phyloP scores from a whole-genome alignment of 2,888 invertebrate species.

The Drosophila parthenogenetica region DNA sequence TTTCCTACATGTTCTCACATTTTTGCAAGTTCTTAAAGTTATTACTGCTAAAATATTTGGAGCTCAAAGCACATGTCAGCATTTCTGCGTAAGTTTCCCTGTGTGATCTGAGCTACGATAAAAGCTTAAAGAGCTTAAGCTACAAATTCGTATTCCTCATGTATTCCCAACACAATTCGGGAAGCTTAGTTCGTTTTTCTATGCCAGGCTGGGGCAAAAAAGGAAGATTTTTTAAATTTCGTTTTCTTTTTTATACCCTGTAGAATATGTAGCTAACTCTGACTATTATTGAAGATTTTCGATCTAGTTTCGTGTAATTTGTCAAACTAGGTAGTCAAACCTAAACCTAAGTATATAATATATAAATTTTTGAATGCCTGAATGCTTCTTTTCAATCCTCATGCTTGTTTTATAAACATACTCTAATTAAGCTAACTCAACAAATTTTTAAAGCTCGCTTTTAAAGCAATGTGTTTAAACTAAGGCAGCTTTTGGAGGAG shows the following conservation, averaged over 20 bases:
- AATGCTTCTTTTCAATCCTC: no score
- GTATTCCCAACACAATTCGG: conserved; percentile 12
- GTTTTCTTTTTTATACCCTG: conserved; percentile 17
- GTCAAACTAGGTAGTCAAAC: no score
- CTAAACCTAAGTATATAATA: no score
- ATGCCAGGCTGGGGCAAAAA: not conserved
- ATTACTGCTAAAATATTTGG: not conserved
- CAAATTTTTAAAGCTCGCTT: not conserved
- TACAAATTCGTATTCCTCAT: not conserved
- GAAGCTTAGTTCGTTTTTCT: conserved; percentile 3
- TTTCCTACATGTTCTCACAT: no score
- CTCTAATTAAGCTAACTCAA: no score
- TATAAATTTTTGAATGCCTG: no score
- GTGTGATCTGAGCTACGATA: not conserved
- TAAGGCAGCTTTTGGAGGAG: not conserved
- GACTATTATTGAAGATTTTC: no score
- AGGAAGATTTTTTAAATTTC: not conserved
- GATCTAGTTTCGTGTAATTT: no score
- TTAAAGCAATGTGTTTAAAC: not conserved
- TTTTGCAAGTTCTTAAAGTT: not conserved
- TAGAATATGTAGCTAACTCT: not conserved
- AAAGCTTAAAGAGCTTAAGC: conserved; percentile 8
- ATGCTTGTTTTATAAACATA: no score
- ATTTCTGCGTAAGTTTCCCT: not conserved
- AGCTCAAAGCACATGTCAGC: not conserved